Conservation (phyloP, 1,140 invertebrate genomes). For the Sinella curviseta region DNA sequence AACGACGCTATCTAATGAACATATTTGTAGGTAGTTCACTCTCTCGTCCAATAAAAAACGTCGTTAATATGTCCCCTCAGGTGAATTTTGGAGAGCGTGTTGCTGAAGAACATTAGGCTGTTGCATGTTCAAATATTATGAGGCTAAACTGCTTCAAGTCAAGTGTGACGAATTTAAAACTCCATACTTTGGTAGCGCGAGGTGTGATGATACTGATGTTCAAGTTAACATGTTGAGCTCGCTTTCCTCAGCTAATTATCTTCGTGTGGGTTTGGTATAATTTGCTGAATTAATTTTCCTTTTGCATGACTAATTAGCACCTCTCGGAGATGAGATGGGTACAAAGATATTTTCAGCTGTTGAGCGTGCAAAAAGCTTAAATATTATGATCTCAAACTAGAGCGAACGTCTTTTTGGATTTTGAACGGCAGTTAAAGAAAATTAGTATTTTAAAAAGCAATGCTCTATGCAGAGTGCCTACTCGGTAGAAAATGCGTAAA, state of each 20-base stretch:
- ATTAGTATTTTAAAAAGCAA: too few species aligned
- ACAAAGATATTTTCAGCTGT: background rate
- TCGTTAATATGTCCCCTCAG: too few species aligned
- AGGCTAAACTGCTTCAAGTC: background rate
- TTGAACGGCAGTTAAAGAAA: too few species aligned
- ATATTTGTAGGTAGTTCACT: too few species aligned
- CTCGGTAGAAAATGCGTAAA: too few species aligned
- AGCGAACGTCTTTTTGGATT: background rate
- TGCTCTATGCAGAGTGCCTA: too few species aligned
- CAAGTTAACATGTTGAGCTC: background rate
- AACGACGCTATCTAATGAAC: too few species aligned
- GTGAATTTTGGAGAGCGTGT: too few species aligned
- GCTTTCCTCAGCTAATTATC: background rate
- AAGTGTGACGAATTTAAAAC: background rate
- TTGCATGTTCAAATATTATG: background rate
- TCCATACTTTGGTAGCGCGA: background rate
- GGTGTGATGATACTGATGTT: background rate
- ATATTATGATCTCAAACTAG: background rate
- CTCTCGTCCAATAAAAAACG: too few species aligned
- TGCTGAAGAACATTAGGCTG: background rate
- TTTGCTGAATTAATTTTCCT: slow-evolving; percentile 19
- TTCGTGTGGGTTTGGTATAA: background rate
- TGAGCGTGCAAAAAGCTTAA: background rate
- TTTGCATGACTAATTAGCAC: slow-evolving; percentile 13
- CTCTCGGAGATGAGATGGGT: background rate